Evolutionary conservation across 2,113 vertebrate genomes (phyloP).

Genomic region (Halcyon malimbica): DNA sequence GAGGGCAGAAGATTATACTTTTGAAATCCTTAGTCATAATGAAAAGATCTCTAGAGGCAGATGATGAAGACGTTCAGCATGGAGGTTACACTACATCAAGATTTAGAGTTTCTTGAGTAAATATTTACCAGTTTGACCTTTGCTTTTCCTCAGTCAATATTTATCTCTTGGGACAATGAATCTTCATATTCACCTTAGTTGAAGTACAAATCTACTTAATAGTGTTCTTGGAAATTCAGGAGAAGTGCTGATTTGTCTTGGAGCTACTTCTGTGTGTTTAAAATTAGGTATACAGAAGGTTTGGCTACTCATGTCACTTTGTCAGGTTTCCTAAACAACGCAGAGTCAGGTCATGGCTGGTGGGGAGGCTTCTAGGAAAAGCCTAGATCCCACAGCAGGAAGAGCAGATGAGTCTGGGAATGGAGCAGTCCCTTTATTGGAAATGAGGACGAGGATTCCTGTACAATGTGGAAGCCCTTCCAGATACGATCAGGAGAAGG

Average conservation of each 20-base stretch:
- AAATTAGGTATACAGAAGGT: neutral
- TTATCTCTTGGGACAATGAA: slow-evolving; percentile 41
- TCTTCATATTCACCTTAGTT: slow-evolving; percentile 23
- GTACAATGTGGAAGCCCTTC: neutral
- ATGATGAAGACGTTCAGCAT: neutral
- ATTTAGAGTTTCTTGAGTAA: slow-evolving; percentile 53
- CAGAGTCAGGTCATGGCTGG: neutral
- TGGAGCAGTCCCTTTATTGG: neutral
- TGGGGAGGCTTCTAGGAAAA: neutral
- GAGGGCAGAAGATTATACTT: neutral
- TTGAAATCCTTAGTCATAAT: neutral
- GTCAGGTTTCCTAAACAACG: slow-evolving; percentile 15
- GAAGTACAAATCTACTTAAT: slow-evolving; percentile 20
- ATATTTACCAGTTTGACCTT: slow-evolving; percentile 60
- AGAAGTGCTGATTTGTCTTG: neutral
- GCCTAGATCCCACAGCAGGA: neutral
- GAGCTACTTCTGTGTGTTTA: slow-evolving; percentile 4
- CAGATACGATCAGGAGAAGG: neutral
- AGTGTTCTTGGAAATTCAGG: neutral
- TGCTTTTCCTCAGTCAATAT: slow-evolving; percentile 58
- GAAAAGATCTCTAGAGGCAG: neutral
- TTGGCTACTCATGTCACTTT: neutral
- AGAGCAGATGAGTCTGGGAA: neutral
- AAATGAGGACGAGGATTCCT: neutral
- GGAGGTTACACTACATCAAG: neutral